Evolutionary conservation across 1,140 invertebrate genomes (phyloP).

Genomic region (Dreissena polymorpha): DNA sequence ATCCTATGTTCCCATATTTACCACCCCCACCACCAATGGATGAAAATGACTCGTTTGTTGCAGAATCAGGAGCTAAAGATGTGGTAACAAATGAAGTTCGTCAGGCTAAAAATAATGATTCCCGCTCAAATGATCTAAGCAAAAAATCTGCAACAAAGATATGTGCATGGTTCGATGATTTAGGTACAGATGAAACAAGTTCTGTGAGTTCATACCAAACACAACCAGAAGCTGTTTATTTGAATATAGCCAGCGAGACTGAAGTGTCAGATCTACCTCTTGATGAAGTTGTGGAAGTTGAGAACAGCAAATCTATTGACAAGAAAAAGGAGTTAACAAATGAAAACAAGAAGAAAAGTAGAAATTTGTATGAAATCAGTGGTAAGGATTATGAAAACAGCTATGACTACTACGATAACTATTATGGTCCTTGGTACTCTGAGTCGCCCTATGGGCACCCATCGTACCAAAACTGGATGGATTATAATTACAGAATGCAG

Average conservation of each 20-base stretch:
- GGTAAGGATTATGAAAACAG: too few relatives aligned
- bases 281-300: background rate
- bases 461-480: too few relatives aligned
- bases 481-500: too few relatives aligned
- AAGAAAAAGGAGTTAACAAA: background rate
- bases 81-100: background rate
- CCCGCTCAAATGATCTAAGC: background rate
- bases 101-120: background rate
- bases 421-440: too few relatives aligned
- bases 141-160: background rate
- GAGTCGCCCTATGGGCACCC: too few relatives aligned
- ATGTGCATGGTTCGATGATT: slow-evolving; percentile 6
- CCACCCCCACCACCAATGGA: too few relatives aligned
- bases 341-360: background rate
- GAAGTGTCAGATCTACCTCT: slow-evolving; percentile 37
- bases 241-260: slow-evolving; percentile 24
- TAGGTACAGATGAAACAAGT: background rate
- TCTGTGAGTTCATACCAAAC: background rate
- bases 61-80: too few relatives aligned
- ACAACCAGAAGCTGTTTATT: background rate
- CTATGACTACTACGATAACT: too few relatives aligned
- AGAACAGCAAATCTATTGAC: slow-evolving; percentile 14
- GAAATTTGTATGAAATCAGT: too few relatives aligned
- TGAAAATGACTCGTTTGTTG: too few relatives aligned
- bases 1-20: too few relatives aligned